Conservation (phyloP, 2,888 invertebrate species). For the Netelia inedita region DNA sequence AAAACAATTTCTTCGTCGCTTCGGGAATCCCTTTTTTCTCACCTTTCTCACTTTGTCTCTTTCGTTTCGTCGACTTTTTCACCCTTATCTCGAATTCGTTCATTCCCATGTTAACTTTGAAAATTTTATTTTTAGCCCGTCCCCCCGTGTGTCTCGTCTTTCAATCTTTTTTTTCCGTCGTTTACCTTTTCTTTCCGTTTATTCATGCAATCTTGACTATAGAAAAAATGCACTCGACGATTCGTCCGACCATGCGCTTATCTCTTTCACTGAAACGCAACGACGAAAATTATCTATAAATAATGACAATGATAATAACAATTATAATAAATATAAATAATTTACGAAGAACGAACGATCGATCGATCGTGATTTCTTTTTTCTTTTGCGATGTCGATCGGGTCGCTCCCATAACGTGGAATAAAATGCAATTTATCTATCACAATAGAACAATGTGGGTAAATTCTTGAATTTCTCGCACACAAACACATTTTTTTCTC, state of each 20-base stretch:
- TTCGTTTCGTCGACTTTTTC: not conserved
- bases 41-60: not conserved
- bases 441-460: constrained; percentile 30
- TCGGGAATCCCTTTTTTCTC: not conserved
- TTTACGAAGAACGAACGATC: not conserved
- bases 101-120: not conserved
- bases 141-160: constrained; percentile 7
- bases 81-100: constrained; percentile 24
- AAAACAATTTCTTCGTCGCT: constrained; percentile 15
- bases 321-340: not conserved
- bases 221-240: constrained; percentile 37
- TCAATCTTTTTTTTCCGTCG: constrained; percentile 16
- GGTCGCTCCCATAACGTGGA: constrained; percentile 44
- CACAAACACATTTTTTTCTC: not conserved
- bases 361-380: constrained; percentile 6
- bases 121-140: constrained; percentile 20
- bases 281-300: constrained; percentile 23
- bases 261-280: constrained; percentile 23
- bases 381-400: not conserved
- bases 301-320: constrained; percentile 36
- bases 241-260: constrained; percentile 37
- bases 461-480: not conserved
- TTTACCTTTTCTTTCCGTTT: constrained; percentile 13
- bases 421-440: constrained; percentile 51
- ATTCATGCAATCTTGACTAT: constrained; percentile 19